Percentiles rank a stretch among this genome's conserved stretches.
These are phyloP conservation scores for Crotalus tigris DNA, from an alignment of 2,113 vertebrate genomes.

Conservation along the genomic window DNA sequence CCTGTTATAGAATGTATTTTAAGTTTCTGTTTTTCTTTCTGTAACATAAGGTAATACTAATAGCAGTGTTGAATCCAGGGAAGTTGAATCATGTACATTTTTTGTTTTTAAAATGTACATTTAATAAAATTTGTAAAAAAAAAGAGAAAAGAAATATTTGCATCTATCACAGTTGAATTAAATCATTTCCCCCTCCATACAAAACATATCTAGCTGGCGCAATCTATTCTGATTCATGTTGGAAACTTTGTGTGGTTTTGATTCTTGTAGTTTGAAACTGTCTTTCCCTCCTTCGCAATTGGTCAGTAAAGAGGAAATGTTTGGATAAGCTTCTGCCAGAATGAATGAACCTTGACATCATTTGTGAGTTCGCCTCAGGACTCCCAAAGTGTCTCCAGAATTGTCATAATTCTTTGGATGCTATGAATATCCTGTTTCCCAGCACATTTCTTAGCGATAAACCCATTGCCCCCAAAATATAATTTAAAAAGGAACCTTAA, in stretches of 20 bases:
- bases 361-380: background rate
- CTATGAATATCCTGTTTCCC: background rate
- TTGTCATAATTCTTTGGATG: conserved; percentile 6
- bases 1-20: too few relatives aligned
- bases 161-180: background rate
- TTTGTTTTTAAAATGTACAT: too few relatives aligned
- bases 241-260: background rate
- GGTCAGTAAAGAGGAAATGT: too few relatives aligned
- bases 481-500: background rate
- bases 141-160: background rate
- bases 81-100: too few relatives aligned
- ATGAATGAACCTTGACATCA: background rate
- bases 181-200: background rate
- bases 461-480: background rate
- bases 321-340: background rate
- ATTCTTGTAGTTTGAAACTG: background rate
- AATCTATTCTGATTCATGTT: background rate
- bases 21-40: too few relatives aligned
- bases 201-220: background rate
- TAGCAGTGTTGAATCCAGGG: too few relatives aligned
- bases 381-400: background rate
- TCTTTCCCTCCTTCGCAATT: background rate
- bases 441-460: background rate
- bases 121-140: too few relatives aligned
- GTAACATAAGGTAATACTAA: too few relatives aligned